Evolutionary conservation across 2,797 vertebrate species (phyloP).

Genomic region (Peromyscus nudipes): DNA sequence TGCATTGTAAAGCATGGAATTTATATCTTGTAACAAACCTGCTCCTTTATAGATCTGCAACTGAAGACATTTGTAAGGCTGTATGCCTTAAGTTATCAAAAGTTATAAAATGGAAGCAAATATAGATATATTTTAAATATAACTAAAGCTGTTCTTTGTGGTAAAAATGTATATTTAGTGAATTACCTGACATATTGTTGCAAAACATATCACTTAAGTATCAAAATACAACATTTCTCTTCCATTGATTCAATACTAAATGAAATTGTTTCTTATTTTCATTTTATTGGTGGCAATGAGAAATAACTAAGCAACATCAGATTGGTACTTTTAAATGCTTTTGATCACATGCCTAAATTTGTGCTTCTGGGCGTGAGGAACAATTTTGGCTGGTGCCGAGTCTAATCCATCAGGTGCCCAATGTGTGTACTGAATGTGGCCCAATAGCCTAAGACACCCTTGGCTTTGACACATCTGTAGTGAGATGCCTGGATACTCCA

Average conservation of each 20-base stretch:
- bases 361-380: neutral
- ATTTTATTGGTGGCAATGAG: neutral
- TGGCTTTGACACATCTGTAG: neutral
- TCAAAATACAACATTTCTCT: neutral
- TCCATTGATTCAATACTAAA: neutral
- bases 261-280: conserved; percentile 4
- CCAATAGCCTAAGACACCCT: neutral
- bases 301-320: neutral
- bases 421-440: neutral
- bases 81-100: neutral
- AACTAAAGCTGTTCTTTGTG: neutral
- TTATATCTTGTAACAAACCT: neutral
- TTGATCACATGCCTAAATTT: neutral
- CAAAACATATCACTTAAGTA: neutral
- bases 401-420: neutral
- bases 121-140: neutral
- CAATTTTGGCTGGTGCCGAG: neutral
- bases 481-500: neutral
- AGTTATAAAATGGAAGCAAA: neutral
- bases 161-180: neutral
- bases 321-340: neutral
- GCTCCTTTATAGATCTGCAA: neutral
- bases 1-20: neutral
- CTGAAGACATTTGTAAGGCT: neutral
- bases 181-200: neutral